These are phyloP conservation scores for Venustoraphidia nigricollis DNA, from an alignment of 2,888 invertebrate species.

Conservation along the genomic window DNA sequence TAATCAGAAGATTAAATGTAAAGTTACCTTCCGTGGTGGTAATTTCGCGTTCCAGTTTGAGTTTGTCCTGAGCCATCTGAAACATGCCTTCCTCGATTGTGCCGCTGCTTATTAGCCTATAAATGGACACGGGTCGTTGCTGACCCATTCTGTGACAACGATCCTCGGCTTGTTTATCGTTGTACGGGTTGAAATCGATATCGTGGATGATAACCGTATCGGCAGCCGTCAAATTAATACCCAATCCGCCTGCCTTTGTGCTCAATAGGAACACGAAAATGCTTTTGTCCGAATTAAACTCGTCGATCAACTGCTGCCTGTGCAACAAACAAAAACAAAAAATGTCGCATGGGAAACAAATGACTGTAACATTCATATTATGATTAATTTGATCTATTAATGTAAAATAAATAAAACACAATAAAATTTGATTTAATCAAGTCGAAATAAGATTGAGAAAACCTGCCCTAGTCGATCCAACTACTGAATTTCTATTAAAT, in stretches of 20 bases:
- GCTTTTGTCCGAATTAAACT: slow-evolving; percentile 60
- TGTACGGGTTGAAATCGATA: slow-evolving; percentile 96
- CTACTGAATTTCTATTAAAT: no score
- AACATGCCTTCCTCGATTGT: slow-evolving; percentile 91
- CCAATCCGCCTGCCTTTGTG: slow-evolving; percentile 89
- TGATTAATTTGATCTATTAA: no score
- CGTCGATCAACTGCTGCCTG: slow-evolving; percentile 83
- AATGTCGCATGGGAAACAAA: neutral
- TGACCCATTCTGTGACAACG: slow-evolving; percentile 66
- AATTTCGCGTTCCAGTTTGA: slow-evolving; percentile 81
- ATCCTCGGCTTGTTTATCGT: slow-evolving; percentile 96
- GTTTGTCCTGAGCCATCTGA: slow-evolving; percentile 77
- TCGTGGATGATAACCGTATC: slow-evolving; percentile 95
- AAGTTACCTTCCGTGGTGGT: slow-evolving; percentile 40
- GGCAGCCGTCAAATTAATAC: slow-evolving; percentile 86
- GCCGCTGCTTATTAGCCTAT: slow-evolving; percentile 66
- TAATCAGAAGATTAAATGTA: neutral
- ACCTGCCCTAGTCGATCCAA: no score
- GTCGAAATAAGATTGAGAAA: no score
- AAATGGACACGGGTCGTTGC: slow-evolving; percentile 69
- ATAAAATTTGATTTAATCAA: no score
- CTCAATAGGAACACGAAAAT: slow-evolving; percentile 86
- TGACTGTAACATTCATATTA: neutral
- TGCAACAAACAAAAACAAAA: slow-evolving; percentile 14
- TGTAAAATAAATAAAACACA: no score